Evolutionary conservation across 2,888 invertebrate species (phyloP).

Genomic region (Cerastis leucographa): DNA sequence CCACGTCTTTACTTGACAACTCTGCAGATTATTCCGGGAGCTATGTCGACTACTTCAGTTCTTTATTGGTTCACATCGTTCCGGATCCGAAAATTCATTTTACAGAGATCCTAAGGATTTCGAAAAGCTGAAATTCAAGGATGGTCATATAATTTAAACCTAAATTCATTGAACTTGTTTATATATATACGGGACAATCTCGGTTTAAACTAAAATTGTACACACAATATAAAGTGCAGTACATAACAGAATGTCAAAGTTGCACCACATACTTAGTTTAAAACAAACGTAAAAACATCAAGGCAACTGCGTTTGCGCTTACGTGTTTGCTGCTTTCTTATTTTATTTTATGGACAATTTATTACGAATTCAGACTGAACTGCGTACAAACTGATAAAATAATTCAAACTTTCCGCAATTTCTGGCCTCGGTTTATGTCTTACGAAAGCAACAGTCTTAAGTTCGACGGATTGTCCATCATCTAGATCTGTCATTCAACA

Average conservation of each 20-base stretch:
- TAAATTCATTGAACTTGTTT: too few species aligned
- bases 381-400: background rate
- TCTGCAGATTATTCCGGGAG: too few species aligned
- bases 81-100: too few species aligned
- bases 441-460: background rate
- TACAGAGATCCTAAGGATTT: too few species aligned
- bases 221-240: constrained; percentile 26
- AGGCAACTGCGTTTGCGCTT: constrained; percentile 2
- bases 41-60: too few species aligned
- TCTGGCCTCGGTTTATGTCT: background rate
- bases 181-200: background rate
- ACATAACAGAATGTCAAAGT: constrained; percentile 45
- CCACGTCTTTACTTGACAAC: too few species aligned
- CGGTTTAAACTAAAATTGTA: background rate
- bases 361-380: background rate
- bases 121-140: too few species aligned
- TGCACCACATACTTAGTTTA: constrained; percentile 34
- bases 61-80: too few species aligned
- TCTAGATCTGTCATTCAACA: background rate
- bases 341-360: constrained; percentile 17
- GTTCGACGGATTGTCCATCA: background rate
- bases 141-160: too few species aligned
- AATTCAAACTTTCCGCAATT: background rate
- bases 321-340: constrained; percentile 12
- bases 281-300: constrained; percentile 1